phyloP scores from a whole-genome alignment of 1,140 invertebrate species.

The Lethrus apterus region DNA sequence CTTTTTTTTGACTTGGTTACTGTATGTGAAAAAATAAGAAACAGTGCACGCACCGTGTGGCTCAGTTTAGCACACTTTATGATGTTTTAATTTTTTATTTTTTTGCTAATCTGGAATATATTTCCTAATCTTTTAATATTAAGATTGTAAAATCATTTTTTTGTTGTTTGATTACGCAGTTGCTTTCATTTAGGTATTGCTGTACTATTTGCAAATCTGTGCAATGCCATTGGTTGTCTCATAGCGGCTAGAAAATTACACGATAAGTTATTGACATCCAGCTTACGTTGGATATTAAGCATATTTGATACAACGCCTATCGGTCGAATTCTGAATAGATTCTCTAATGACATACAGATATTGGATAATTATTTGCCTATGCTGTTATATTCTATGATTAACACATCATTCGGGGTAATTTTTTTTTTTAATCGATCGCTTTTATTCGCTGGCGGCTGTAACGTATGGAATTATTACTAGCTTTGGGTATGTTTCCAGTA shows the following conservation, averaged over 20 bases:
- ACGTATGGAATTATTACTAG: too few relatives aligned
- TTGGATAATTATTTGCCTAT: constrained; percentile 61
- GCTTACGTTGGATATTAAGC: constrained; percentile 62
- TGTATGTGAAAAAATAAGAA: too few relatives aligned
- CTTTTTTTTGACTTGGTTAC: too few relatives aligned
- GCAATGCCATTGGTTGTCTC: constrained; percentile 52
- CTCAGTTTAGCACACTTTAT: constrained; percentile 6
- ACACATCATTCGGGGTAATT: constrained; percentile 7
- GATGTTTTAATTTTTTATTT: background rate
- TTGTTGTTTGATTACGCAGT: background rate
- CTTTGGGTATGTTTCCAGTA: too few relatives aligned
- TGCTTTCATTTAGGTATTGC: constrained; percentile 7
- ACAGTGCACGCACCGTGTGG: too few relatives aligned
- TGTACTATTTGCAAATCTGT: background rate
- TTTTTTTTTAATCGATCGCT: too few relatives aligned
- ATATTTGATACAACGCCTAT: constrained; percentile 84
- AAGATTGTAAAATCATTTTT: background rate
- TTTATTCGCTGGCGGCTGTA: too few relatives aligned
- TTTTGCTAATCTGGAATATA: constrained; percentile 3
- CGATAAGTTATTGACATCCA: constrained; percentile 59
- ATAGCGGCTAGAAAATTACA: constrained; percentile 68
- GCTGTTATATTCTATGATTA: constrained; percentile 6
- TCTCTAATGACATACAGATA: constrained; percentile 66
- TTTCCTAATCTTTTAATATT: background rate
- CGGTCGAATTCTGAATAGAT: constrained; percentile 79